Conservation (phyloP, 2,888 invertebrate genomes). For the Mamestra brassicae region DNA sequence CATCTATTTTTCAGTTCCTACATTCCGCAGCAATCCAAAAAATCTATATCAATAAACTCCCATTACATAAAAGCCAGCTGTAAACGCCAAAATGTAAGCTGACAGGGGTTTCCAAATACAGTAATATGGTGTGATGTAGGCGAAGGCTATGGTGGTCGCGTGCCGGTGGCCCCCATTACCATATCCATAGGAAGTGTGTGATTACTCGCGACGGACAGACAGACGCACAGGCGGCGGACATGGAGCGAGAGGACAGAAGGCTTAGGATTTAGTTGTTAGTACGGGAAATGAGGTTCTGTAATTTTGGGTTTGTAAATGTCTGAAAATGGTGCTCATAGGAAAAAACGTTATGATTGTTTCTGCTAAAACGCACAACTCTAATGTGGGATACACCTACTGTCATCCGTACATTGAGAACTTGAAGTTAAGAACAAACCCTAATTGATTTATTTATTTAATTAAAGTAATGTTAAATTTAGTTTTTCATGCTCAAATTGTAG, state of each 20-base stretch:
- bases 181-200: slow-evolving; percentile 84
- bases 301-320: not conserved
- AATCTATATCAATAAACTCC: slow-evolving; percentile 19
- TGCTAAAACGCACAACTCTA: not conserved
- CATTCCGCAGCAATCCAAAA: not conserved
- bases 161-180: slow-evolving; percentile 81
- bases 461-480: too few relatives aligned
- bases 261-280: not conserved
- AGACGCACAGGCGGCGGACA: slow-evolving; percentile 70
- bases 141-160: slow-evolving; percentile 77
- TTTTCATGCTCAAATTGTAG: too few relatives aligned
- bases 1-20: not conserved
- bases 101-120: slow-evolving; percentile 51
- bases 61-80: slow-evolving; percentile 45
- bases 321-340: not conserved
- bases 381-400: too few relatives aligned
- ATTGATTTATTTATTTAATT: too few relatives aligned
- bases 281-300: not conserved
- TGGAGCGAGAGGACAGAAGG: slow-evolving; percentile 21
- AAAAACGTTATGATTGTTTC: not conserved
- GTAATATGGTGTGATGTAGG: slow-evolving; percentile 61
- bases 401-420: too few relatives aligned
- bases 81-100: slow-evolving; percentile 43
- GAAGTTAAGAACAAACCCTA: not conserved
- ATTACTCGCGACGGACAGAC: slow-evolving; percentile 81